Percentiles rank a stretch among this genome's conserved stretches.
phyloP scores from a whole-genome alignment of 64 coral and sea anemone genomes.

The Actinia equina region DNA sequence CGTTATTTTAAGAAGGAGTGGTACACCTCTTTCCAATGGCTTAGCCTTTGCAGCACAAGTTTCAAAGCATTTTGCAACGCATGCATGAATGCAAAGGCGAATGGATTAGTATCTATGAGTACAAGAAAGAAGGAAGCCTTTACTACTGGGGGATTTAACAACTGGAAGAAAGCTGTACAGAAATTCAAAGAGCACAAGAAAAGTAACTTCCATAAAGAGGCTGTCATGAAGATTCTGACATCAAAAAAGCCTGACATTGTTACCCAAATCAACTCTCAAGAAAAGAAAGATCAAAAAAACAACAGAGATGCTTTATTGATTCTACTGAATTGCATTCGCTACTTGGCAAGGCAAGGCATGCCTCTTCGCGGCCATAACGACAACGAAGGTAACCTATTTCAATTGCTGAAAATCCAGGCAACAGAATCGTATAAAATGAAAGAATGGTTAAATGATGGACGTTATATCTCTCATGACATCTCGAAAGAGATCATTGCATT shows the following conservation, averaged over 20 bases:
- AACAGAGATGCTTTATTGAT: neutral
- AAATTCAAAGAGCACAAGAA: slow-evolving; percentile 7
- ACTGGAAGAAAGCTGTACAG: slow-evolving; percentile 12
- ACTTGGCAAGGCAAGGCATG: slow-evolving; percentile 8
- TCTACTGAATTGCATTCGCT: slow-evolving; percentile 4
- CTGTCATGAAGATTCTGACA: neutral
- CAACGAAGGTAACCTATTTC: slow-evolving; percentile 7
- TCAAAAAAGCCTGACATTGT: slow-evolving; percentile 15
- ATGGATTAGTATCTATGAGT: slow-evolving; percentile 29
- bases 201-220: slow-evolving; percentile 20
- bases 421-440: slow-evolving; percentile 2
- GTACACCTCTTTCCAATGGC: slow-evolving; percentile 21
- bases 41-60: slow-evolving; percentile 25
- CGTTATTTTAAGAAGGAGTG: slow-evolving; percentile 27
- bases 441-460: slow-evolving; percentile 15
- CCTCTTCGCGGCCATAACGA: slow-evolving; percentile 11
- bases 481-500: slow-evolving; percentile 7
- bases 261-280: neutral
- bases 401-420: slow-evolving; percentile 21
- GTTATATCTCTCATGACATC: neutral
- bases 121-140: neutral
- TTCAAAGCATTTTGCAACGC: slow-evolving; percentile 33
- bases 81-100: slow-evolving; percentile 33
- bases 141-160: neutral
- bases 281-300: neutral